A percentile compares a stretch with the other conserved stretches of the same genome.
These are phyloP conservation scores for Xenopus borealis DNA, from an alignment of 2,113 vertebrate genomes.

Conservation along the genomic window DNA sequence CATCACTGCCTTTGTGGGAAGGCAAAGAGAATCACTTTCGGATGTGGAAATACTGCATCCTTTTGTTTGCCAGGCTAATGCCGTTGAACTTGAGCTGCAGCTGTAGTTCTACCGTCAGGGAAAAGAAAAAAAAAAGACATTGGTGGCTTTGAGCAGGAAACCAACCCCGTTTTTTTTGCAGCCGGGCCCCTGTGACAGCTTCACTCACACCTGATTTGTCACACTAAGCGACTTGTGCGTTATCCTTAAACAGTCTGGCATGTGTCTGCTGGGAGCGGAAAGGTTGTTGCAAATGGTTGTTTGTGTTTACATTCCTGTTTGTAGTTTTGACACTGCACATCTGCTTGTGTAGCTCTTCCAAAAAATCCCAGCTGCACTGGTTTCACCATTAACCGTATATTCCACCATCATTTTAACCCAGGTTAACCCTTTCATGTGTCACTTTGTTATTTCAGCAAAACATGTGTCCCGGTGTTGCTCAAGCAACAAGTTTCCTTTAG, in stretches of 20 bases:
- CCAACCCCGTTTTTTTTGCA: not conserved
- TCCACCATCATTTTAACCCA: too few species aligned
- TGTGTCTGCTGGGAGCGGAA: not conserved
- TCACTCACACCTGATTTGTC: constrained; percentile 5
- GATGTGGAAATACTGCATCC: not conserved
- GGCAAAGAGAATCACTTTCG: not conserved
- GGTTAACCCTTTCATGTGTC: too few species aligned
- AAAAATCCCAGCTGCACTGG: not conserved
- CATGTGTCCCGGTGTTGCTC: too few species aligned
- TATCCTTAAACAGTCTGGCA: constrained; percentile 3
- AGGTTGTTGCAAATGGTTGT: not conserved
- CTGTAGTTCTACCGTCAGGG: not conserved
- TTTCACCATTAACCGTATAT: too few species aligned
- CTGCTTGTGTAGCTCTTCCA: not conserved
- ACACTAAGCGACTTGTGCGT: not conserved
- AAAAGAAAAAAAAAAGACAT: not conserved
- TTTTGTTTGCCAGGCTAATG: not conserved
- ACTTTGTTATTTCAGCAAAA: too few species aligned
- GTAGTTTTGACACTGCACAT: not conserved
- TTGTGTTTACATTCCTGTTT: not conserved
- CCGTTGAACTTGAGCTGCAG: not conserved
- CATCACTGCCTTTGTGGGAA: not conserved
- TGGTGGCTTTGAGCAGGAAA: not conserved
- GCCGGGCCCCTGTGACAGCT: not conserved
- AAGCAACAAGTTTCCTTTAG: too few species aligned